Conservation (phyloP, 1,140 invertebrate species). For the Pseudomyrmex cubaensis region DNA sequence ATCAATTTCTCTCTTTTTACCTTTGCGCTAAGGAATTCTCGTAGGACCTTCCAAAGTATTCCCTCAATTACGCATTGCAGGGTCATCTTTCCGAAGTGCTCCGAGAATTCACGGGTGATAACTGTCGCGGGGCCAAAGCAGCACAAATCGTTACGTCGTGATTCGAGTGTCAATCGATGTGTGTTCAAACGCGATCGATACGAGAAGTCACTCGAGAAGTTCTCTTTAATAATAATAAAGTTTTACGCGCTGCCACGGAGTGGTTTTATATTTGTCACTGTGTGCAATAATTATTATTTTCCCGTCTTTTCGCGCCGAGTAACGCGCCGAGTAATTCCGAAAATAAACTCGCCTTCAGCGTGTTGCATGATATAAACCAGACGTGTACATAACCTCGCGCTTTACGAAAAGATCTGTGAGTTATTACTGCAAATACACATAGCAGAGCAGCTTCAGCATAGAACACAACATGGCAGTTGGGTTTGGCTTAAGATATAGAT, state of each 20-base stretch:
- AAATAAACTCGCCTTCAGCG: not conserved
- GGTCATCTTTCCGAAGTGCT: conserved; percentile 37
- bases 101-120: conserved; percentile 29
- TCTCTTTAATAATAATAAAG: not conserved
- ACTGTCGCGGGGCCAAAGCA: not conserved
- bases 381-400: conserved; percentile 4
- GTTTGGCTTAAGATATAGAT: conserved; percentile 37
- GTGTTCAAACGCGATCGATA: not conserved
- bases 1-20: conserved; percentile 2
- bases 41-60: conserved; percentile 34
- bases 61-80: conserved; percentile 54
- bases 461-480: conserved; percentile 22
- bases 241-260: not conserved
- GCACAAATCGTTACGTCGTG: conserved; percentile 36
- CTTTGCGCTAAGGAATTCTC: conserved; percentile 20
- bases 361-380: not conserved
- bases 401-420: conserved; percentile 27
- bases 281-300: not conserved
- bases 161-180: conserved; percentile 11
- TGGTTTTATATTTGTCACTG: not conserved
- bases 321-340: not conserved
- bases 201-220: too few species aligned
- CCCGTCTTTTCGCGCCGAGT: not conserved
- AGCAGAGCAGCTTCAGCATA: conserved; percentile 8
- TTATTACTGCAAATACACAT: conserved; percentile 13